These are phyloP conservation scores for Drosophila cardini DNA, from an alignment of 1,140 invertebrate genomes.

Conservation along the genomic window DNA sequence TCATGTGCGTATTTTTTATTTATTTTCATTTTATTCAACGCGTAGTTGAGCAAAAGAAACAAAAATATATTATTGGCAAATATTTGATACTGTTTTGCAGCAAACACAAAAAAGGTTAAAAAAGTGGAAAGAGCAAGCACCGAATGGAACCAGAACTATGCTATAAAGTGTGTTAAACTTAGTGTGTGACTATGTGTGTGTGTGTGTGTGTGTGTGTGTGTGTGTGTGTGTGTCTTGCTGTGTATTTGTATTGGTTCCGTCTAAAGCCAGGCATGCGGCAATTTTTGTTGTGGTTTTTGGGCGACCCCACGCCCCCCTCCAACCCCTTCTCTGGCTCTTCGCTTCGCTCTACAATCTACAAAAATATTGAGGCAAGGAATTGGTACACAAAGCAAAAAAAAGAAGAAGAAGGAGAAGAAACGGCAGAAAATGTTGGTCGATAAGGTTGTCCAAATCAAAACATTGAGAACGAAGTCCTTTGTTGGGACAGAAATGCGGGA, in stretches of 20 bases:
- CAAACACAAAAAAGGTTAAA: slow-evolving; percentile 46
- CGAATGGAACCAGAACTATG: slow-evolving; percentile 9
- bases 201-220: slow-evolving; percentile 12
- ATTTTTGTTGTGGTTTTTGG: slow-evolving; percentile 32
- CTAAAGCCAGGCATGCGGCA: slow-evolving; percentile 37
- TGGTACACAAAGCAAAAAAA: slow-evolving; percentile 12
- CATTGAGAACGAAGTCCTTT: slow-evolving; percentile 57
- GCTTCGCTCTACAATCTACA: slow-evolving; percentile 4
- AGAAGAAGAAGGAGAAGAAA: slow-evolving; percentile 18
- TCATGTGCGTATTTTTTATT: slow-evolving; percentile 60
- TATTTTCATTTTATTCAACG: slow-evolving; percentile 76
- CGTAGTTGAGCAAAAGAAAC: slow-evolving; percentile 35
- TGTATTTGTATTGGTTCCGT: no score
- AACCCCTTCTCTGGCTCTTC: background rate
- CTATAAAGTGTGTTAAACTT: slow-evolving; percentile 1
- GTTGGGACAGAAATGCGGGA: slow-evolving; percentile 22
- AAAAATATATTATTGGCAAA: slow-evolving; percentile 50
- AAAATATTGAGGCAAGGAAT: slow-evolving; percentile 60
- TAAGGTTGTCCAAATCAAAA: slow-evolving; percentile 75
- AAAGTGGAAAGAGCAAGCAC: slow-evolving; percentile 20
- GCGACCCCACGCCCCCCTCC: background rate
- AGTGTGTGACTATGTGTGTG: slow-evolving; percentile 1
- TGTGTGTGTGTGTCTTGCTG: slow-evolving; percentile 1
- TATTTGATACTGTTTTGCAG: slow-evolving; percentile 64
- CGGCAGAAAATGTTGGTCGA: slow-evolving; percentile 61